phyloP scores from a whole-genome alignment of 2,888 invertebrate species.

The Taenaris catops region DNA sequence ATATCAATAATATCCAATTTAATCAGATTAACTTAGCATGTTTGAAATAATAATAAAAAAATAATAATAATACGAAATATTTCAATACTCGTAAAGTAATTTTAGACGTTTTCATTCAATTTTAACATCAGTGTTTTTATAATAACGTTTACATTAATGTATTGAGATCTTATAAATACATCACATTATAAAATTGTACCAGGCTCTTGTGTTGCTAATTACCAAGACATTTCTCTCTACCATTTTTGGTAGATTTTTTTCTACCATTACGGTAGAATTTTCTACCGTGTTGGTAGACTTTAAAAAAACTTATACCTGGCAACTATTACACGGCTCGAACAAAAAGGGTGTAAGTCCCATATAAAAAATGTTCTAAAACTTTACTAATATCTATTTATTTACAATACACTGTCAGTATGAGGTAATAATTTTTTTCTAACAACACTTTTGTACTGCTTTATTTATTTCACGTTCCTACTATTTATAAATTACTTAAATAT shows the following conservation, averaged over 20 bases:
- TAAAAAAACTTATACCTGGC: too few species aligned
- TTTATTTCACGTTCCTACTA: constrained; percentile 25
- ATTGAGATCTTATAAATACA: constrained; percentile 71
- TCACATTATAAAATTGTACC: constrained; percentile 57
- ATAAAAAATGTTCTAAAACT: constrained; percentile 45
- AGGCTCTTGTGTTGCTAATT: constrained; percentile 48
- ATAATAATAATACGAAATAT: constrained; percentile 34
- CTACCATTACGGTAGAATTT: constrained; percentile 2
- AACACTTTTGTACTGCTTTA: constrained; percentile 40
- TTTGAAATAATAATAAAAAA: constrained; percentile 24
- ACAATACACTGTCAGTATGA: constrained; percentile 71
- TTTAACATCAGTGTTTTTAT: constrained; percentile 7
- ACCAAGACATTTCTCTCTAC: constrained; percentile 20
- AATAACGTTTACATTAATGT: constrained; percentile 28
- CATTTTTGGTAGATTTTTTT: not conserved
- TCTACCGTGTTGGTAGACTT: too few species aligned
- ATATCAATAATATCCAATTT: constrained; percentile 71
- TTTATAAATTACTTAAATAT: constrained; percentile 29
- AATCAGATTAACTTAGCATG: constrained; percentile 64
- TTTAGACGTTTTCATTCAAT: constrained; percentile 19
- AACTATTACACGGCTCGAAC: constrained; percentile 22
- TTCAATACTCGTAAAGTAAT: constrained; percentile 27
- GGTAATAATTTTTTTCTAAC: constrained; percentile 47
- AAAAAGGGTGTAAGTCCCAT: constrained; percentile 45
- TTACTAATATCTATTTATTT: constrained; percentile 50